Evolutionary conservation across 2,113 vertebrate genomes (phyloP).

Genomic region (Abramis brama): DNA sequence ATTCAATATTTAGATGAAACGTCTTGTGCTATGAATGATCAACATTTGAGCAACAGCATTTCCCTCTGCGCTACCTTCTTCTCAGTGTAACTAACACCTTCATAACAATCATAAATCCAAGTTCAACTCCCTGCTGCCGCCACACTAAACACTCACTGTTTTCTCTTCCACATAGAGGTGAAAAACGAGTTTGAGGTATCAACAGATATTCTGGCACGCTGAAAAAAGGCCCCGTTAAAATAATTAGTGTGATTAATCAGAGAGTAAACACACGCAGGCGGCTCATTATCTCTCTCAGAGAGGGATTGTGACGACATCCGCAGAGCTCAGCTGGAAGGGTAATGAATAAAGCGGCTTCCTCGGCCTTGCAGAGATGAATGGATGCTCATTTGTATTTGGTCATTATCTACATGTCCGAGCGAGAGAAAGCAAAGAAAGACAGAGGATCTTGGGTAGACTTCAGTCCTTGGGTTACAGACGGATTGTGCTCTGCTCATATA

Average conservation of each 20-base stretch:
- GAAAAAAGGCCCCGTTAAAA: conserved; percentile 13
- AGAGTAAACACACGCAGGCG: conserved; percentile 39
- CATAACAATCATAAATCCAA: background rate
- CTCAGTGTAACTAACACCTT: background rate
- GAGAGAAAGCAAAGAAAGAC: conserved; percentile 34
- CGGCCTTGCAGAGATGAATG: conserved; percentile 16
- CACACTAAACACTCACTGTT: background rate
- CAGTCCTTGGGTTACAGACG: conserved; percentile 23
- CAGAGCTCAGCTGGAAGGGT: conserved; percentile 28
- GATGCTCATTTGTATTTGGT: conserved; percentile 29
- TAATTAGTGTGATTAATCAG: conserved; percentile 36
- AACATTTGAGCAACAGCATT: background rate
- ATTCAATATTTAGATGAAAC: background rate
- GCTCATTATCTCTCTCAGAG: conserved; percentile 36
- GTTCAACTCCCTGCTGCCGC: background rate
- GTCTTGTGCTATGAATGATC: background rate
- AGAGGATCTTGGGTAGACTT: conserved; percentile 26
- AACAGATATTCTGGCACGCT: conserved; percentile 30
- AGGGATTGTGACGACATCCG: conserved; percentile 3
- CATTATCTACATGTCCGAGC: conserved; percentile 31
- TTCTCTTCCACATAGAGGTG: conserved; percentile 4
- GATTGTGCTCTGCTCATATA: conserved; percentile 5
- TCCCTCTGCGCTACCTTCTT: background rate
- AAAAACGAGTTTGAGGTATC: conserved; percentile 27
- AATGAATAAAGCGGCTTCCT: conserved; percentile 17